Base-by-base conservation (phyloP, 2,113 vertebrate species). In the Odontophorus gujanensis region DNA sequence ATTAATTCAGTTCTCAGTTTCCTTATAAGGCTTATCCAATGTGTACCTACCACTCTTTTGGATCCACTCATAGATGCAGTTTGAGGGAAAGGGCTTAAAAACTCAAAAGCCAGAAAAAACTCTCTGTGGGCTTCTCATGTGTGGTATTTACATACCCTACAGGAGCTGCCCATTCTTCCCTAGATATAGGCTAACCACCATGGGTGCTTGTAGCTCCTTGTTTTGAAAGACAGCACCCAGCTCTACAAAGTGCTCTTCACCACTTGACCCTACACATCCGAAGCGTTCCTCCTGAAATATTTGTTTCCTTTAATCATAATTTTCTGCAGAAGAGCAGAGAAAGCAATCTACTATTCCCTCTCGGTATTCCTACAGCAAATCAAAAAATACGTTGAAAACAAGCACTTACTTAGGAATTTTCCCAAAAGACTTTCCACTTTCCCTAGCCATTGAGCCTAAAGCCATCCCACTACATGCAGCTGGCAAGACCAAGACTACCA, bases 121-220 rank as follows among this genome's bases (percentile, higher is more conserved):
- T 22, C 7, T 81, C 47, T 25, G 5, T 1, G 1, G 34, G 25
- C 18, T 87, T 50, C 79, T 51, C 30, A 21, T 4, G 4, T 18
- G 4, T 4, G 6, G 51, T 18, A 36, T 1, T 0, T 4, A 25
- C 6, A 21, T 8, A 81, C 57, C 10, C 7, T 16, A 43, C 5
- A 9, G 36, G n/a, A 81, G 17, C 65, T 14, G 12, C 15, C 13
- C 30, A 9, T 10, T 55, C 65, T 59, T 30, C 48, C 40, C 43
- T 30, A 67, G 69, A 25, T 11, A 50, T 28, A 48, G 28, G 2
- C 20, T 73, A 93, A 34, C 9, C 30, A 69, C 15, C 30, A 62
- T 28, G 4, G 4, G 32, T 50, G 42, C 32, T 74, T 62, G 3
- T 11, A 76, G 43, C 40, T 32, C 16, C 28, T 73, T 30, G 0